Base-by-base conservation (phyloP, 2,113 vertebrate species). In the Hippolais icterina region DNA sequence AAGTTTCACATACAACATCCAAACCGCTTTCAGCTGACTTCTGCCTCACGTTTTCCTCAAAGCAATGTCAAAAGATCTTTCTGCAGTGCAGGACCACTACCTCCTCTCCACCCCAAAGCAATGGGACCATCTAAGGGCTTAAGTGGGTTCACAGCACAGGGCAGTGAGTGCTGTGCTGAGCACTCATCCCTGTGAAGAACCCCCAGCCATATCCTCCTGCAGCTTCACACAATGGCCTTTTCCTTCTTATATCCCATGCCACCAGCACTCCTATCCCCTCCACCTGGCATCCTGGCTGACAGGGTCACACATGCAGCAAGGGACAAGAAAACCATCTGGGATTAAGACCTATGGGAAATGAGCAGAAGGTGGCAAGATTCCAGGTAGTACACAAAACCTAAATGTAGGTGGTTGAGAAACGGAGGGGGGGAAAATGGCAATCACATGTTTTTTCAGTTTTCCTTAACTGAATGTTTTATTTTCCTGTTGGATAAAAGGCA, bases 401-500 rank as follows among this genome's bases (percentile, higher is more conserved):
- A 76, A 65, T 4, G 39, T 59, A 69, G 63, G 33, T 83, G 42
- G 54, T 21, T 88, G 63, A 88, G 75, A 86, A 86, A 68, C 0
- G 0, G 12, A 35, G 28, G 42, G 42, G 42, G 54, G 35, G 11
- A 2, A 90, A 93, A 93, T 17, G 41, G n/a, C 13, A 5, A 83
- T 93, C 29, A 35, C n/a, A 56, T 1, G 0, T 54, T 77, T 83
- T 91, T 83, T 83, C 56, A 63, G 46, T 83, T 75, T 92, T 88
- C 15, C 44, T 77, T 90, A 77, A 74, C 9, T 21, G 70, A 69
- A 65, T 93, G 25, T 63, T 95, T 96, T 76, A 49, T 83, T 97
- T 93, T 86, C 70, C 37, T 77, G 39, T 52, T 74, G 52, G 72
- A 92, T 93, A 78, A 86, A 95, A 95, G 52, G 68, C 52, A 66